Percentiles rank a stretch among this genome's conserved stretches.
phyloP scores from a whole-genome alignment of 2,797 vertebrate species.

The Halcyon smyrnensis region DNA sequence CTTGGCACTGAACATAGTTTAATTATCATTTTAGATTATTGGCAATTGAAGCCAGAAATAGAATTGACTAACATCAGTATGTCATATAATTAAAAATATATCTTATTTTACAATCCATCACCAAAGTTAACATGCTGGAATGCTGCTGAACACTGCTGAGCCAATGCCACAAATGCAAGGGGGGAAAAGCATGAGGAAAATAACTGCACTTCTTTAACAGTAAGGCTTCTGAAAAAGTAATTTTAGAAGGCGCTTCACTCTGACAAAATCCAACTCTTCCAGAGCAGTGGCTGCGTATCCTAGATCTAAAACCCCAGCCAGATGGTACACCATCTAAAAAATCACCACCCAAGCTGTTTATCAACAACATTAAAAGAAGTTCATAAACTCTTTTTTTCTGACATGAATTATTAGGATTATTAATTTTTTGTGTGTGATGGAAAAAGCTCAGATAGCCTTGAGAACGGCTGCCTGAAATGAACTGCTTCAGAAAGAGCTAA shows the following conservation, averaged over 20 bases:
- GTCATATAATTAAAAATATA: slow-evolving; percentile 11
- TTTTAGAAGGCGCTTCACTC: neutral
- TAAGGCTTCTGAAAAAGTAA: neutral
- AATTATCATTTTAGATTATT: slow-evolving; percentile 18
- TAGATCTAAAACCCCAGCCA: neutral
- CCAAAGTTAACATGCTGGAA: neutral
- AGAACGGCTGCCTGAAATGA: neutral
- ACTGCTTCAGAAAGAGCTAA: neutral
- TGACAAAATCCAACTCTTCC: neutral
- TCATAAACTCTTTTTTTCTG: neutral
- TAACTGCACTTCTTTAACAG: neutral
- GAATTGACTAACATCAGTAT: neutral
- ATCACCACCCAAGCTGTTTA: neutral
- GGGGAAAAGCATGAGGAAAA: neutral
- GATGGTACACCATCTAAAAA: neutral
- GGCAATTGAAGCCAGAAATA: neutral
- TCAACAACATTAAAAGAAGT: neutral
- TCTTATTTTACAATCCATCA: neutral
- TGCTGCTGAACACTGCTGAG: neutral
- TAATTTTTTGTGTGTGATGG: neutral
- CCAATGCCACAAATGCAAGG: neutral
- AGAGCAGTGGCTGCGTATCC: neutral
- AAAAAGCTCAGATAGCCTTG: neutral
- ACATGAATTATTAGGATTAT: neutral
- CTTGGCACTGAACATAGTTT: neutral